Evolutionary conservation across 2,888 invertebrate species (phyloP), one percentile per base, ranked within the genome.

Genomic region (Arctia plantaginis): DNA sequence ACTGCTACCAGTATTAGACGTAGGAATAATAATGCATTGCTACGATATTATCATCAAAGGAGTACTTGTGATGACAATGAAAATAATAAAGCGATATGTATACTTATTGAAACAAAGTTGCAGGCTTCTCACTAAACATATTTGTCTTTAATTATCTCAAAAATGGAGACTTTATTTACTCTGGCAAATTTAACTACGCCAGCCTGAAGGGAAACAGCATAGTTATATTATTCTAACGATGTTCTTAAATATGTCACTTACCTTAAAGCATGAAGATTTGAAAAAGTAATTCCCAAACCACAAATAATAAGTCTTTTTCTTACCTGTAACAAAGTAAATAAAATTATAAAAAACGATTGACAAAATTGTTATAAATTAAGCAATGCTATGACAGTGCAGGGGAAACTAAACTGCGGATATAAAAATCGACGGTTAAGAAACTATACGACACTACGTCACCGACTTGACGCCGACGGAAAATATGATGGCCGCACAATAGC

Each of bases 401-500:
- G 82, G 76, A 81, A 80, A 78, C 75, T 35, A 79, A 69, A 74
- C 69, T 75, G 77, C 88, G 88, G 89, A 90, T 87, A 83, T 84
- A 83, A 85, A 86, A 87, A 90, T 89, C 86, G 86, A 83, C 87
- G 85, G 85, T 75, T 81, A 83, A 86, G 88, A 88, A 90, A 84
- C 86, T 79, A 82, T 84, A 77, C 80, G 86, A 85, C 87, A 87
- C 83, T 83, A 84, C 88, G 87, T 88, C 90, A 89, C 86, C 82
- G 83, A 82, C 83, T 87, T 85, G 85, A 83, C 79, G 85, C 85
- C 85, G 84, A 84, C 90, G 89, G 90, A 90, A 92, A 92, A 92
- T 92, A 88, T 92, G 91, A 93, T 87, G 85, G 87, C 83, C 83
- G 87, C 90, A 94, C 93, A 93, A 94, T 90, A 89, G 92, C 87